phyloP scores from a whole-genome alignment of 2,797 vertebrate species.

The Serranus cabrilla region DNA sequence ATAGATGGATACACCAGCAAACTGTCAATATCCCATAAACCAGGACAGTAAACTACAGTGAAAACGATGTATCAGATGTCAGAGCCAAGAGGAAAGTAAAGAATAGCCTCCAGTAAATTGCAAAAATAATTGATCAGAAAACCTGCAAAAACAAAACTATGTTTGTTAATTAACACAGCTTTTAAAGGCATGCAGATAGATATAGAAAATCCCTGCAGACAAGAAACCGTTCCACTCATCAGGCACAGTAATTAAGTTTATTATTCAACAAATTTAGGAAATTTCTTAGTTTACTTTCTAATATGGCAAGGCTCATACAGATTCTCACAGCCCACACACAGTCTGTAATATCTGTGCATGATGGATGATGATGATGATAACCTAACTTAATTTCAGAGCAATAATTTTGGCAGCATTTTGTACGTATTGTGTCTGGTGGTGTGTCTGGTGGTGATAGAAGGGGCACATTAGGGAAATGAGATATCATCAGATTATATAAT shows the following conservation, averaged over 20 bases:
- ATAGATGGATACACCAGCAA: too few species aligned
- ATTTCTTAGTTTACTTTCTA: neutral
- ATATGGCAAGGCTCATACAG: neutral
- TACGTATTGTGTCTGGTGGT: neutral
- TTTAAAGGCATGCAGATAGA: too few species aligned
- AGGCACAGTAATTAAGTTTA: conserved; percentile 3
- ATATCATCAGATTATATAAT: conserved; percentile 3
- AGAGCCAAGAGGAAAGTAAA: too few species aligned
- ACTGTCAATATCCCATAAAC: too few species aligned
- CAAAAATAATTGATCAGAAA: too few species aligned
- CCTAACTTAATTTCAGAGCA: neutral
- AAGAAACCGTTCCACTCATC: neutral
- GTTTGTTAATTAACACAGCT: too few species aligned
- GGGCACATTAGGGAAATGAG: neutral
- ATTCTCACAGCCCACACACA: neutral
- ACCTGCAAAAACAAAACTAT: too few species aligned
- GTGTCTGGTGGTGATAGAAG: conserved; percentile 1
- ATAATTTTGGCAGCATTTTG: conserved; percentile 13
- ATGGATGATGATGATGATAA: neutral
- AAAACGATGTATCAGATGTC: too few species aligned
- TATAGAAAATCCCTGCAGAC: neutral
- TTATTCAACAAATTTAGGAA: conserved; percentile 19
- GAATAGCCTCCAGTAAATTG: too few species aligned
- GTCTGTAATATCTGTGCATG: neutral
- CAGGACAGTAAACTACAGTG: too few species aligned